These are phyloP conservation scores for Cosmia pyralina DNA, from an alignment of 2,888 invertebrate species.

Conservation along the genomic window DNA sequence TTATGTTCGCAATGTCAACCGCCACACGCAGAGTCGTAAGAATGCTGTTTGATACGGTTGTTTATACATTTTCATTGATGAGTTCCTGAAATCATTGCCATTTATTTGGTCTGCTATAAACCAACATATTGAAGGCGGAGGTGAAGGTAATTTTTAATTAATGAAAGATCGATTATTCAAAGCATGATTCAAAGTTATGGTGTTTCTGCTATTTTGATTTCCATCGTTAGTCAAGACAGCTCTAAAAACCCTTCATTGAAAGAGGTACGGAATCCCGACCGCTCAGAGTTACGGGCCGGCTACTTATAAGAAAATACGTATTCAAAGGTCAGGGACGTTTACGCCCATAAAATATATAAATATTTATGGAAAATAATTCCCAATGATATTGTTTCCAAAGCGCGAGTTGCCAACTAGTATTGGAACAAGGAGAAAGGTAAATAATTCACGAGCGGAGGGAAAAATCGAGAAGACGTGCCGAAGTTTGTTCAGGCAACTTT, in stretches of 20 bases:
- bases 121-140: neutral
- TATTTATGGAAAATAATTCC: slow-evolving; percentile 46
- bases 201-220: neutral
- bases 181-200: neutral
- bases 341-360: slow-evolving; percentile 17
- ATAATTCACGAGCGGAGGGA: slow-evolving; percentile 80
- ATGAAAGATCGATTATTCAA: neutral
- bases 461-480: slow-evolving; percentile 76
- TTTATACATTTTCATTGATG: neutral
- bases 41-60: neutral
- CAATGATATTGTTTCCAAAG: slow-evolving; percentile 54
- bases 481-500: slow-evolving; percentile 78
- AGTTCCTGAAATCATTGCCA: neutral
- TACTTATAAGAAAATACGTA: slow-evolving; percentile 4
- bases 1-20: slow-evolving; percentile 22
- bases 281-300: neutral
- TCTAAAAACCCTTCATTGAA: neutral
- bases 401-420: slow-evolving; percentile 69
- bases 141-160: neutral
- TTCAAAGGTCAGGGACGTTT: slow-evolving; percentile 13
- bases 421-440: slow-evolving; percentile 74
- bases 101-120: slow-evolving; percentile 1
- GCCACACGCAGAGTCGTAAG: neutral
- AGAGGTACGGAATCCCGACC: neutral
- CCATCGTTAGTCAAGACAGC: neutral